phyloP scores from a whole-genome alignment of 2,888 invertebrate species.

The Caenorhabditis sp. region DNA sequence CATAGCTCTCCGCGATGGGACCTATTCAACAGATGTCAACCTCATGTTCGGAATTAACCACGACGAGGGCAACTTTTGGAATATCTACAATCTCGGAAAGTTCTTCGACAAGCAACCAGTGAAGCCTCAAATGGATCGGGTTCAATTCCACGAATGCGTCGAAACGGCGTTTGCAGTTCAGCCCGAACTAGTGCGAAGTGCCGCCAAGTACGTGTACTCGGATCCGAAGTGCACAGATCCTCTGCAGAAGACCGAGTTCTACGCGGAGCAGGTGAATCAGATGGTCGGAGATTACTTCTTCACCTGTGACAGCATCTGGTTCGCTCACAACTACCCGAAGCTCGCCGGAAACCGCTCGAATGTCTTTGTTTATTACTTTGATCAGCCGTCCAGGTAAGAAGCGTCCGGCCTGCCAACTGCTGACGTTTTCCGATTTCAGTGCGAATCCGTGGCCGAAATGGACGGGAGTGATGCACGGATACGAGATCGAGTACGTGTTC shows the following conservation, averaged over 20 bases:
- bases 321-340: constrained; percentile 70
- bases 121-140: constrained; percentile 71
- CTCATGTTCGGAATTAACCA: constrained; percentile 93
- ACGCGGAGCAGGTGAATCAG: constrained; percentile 77
- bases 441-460: constrained; percentile 79
- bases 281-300: constrained; percentile 92
- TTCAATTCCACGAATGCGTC: constrained; percentile 73
- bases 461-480: constrained; percentile 93
- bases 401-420: too few relatives aligned
- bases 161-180: constrained; percentile 74
- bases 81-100: constrained; percentile 77
- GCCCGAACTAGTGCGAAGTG: constrained; percentile 73
- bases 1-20: constrained; percentile 83
- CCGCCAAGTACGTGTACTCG: constrained; percentile 74
- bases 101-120: constrained; percentile 72
- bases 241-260: constrained; percentile 62
- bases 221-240: constrained; percentile 67
- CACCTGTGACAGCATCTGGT: constrained; percentile 79
- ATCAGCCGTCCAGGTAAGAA: constrained; percentile 73
- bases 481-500: constrained; percentile 97
- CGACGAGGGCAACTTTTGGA: constrained; percentile 85
- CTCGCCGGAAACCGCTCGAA: constrained; percentile 64
- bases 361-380: constrained; percentile 78
- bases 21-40: constrained; percentile 90
- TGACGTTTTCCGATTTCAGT: constrained; percentile 45